Evolutionary conservation across 2,888 invertebrate genomes (phyloP).

Genomic region (Hoplodrina ambigua): DNA sequence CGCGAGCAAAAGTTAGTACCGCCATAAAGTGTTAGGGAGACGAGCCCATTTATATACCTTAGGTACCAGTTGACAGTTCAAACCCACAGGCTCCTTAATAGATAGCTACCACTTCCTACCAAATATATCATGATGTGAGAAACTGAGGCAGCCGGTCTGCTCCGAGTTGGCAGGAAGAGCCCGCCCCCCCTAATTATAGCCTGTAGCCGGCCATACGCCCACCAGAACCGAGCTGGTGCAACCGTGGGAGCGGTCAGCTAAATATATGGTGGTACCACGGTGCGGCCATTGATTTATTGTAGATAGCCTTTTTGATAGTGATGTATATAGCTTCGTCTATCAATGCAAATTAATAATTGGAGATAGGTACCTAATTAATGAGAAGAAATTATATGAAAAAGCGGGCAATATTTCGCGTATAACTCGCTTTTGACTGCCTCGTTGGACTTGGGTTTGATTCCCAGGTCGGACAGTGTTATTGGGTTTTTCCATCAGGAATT

Average conservation of each 20-base stretch:
- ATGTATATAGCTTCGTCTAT: not conserved
- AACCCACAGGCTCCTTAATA: slow-evolving; percentile 34
- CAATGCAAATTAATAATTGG: not conserved
- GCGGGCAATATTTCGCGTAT: no score
- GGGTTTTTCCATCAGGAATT: no score
- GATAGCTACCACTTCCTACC: slow-evolving; percentile 49
- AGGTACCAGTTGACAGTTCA: slow-evolving; percentile 35
- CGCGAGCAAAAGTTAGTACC: no score
- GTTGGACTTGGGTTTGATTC: no score
- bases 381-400: no score
- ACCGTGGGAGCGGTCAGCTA: slow-evolving; percentile 49
- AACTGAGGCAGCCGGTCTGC: slow-evolving; percentile 52
- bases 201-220: slow-evolving; percentile 65
- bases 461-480: no score
- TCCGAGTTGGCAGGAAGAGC: slow-evolving; percentile 60
- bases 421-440: no score
- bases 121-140: slow-evolving; percentile 53
- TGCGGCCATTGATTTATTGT: slow-evolving; percentile 46
- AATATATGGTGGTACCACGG: slow-evolving; percentile 28
- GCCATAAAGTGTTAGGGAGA: no score
- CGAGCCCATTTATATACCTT: slow-evolving; percentile 14
- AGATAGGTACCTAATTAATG: no score
- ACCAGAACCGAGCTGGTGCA: slow-evolving; percentile 59
- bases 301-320: slow-evolving; percentile 43
- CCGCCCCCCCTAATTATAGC: slow-evolving; percentile 73